These are phyloP conservation scores for Spondyliosoma cantharus DNA, from an alignment of 2,797 vertebrate species.

Conservation along the genomic window DNA sequence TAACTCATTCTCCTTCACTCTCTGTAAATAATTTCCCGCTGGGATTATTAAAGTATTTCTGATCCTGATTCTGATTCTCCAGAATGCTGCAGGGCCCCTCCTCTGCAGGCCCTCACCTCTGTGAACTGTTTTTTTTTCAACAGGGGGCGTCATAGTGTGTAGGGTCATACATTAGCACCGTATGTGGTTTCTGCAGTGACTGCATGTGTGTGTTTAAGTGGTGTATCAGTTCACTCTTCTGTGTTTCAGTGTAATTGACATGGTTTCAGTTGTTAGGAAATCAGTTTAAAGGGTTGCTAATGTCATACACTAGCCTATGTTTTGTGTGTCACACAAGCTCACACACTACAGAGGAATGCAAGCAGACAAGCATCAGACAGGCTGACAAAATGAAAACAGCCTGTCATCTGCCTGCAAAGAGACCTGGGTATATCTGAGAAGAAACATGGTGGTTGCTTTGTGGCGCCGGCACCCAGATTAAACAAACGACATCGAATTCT, in stretches of 20 bases:
- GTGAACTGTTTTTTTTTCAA: conserved; percentile 18
- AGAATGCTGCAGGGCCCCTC: conserved; percentile 34
- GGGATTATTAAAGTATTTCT: too few species aligned
- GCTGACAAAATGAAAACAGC: conserved; percentile 2
- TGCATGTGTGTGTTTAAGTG: neutral
- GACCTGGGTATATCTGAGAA: neutral
- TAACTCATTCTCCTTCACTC: neutral
- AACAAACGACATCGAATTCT: neutral
- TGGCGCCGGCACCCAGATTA: neutral
- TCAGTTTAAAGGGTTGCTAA: neutral
- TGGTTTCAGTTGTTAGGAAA: neutral
- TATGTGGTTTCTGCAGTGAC: neutral
- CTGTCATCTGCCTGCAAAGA: neutral
- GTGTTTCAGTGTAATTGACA: neutral
- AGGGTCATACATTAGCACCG: neutral
- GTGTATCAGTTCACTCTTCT: neutral
- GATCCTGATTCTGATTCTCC: too few species aligned
- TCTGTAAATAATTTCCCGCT: too few species aligned
- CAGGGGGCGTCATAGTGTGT: conserved; percentile 58
- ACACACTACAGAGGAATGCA: conserved; percentile 49
- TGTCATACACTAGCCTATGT: neutral
- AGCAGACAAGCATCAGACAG: conserved; percentile 36
- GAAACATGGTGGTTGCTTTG: neutral
- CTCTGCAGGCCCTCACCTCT: conserved; percentile 46
- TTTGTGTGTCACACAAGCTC: neutral